Conservation (phyloP, 2,113 vertebrate species). For the Noturus placidus region DNA sequence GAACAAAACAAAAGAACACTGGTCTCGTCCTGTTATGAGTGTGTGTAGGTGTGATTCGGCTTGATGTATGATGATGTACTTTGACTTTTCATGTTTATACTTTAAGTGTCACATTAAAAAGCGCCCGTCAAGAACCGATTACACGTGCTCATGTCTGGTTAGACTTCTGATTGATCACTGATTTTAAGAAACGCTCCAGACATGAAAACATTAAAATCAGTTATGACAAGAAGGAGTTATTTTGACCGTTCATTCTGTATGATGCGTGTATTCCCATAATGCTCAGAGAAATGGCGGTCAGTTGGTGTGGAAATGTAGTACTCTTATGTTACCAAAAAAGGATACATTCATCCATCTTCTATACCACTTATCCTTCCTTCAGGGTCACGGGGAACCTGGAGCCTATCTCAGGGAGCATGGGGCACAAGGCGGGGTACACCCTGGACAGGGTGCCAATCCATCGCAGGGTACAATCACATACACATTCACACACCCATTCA, state of each 20-base stretch:
- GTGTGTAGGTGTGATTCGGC: neutral
- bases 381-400: too few species aligned
- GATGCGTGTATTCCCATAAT: neutral
- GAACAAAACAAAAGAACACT: slow-evolving; percentile 30
- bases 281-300: neutral
- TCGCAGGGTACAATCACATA: too few species aligned
- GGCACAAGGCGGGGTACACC: too few species aligned
- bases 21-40: slow-evolving; percentile 11
- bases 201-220: neutral
- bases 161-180: neutral
- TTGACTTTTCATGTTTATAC: neutral
- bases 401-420: too few species aligned
- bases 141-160: neutral
- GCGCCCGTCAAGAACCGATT: neutral
- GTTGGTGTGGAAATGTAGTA: neutral
- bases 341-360: too few species aligned
- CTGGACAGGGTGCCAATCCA: too few species aligned
- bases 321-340: neutral
- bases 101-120: neutral
- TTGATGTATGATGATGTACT: neutral
- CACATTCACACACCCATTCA: too few species aligned
- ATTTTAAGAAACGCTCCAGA: neutral
- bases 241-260: neutral
- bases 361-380: too few species aligned
- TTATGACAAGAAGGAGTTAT: neutral